Evolutionary conservation across 2,797 vertebrate species (phyloP), one percentile per base, ranked within the genome.

Genomic region (Dendrocincla tyrannina): DNA sequence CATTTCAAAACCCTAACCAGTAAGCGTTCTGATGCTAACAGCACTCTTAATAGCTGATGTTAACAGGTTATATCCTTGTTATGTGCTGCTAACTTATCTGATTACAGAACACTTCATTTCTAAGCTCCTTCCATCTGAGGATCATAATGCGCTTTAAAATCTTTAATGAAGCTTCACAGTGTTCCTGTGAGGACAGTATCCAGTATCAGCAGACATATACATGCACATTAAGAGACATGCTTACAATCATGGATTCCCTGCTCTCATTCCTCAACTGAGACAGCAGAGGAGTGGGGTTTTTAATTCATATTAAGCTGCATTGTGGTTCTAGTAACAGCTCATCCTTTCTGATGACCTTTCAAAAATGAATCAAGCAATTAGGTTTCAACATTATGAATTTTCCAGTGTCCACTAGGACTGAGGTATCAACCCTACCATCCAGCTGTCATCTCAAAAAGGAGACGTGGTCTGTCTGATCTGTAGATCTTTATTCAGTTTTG

Each of bases 101-200:
- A 95, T 91, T 85, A 93, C 64, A 35, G 77, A 93, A 91, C 72
- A 91, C 68, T 91, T 88, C 22, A 62, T 72, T 95, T 88, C 79
- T 64, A 89, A 85, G 66, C 79, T 85, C n/a, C 66, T 81, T 94
- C 72, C 79, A 83, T 24, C 60, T 35, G 91, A 80, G 85, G n/a
- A 94, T 72, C 64, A 68, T 87, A 93, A 95, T 89, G 44, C 44
- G 67, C 79, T 93, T 89, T 23, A 77, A 83, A 85, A 91, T 89
- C 76, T 88, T 68, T 47, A 89, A 81, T 75, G 88, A 95, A 85
- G 85, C 79, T 67, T 77, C 73, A 41, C 33, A 95, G 76, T 81
- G 79, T 82, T 96, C 93, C 91, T 94, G 2, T 28, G 82, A 97
- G 89, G 69, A 85, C 89, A 91, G 79, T 72, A 88, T 58, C 24